Conservation (phyloP, 2,888 invertebrate species). For the Pyrocoelia pectoralis region DNA sequence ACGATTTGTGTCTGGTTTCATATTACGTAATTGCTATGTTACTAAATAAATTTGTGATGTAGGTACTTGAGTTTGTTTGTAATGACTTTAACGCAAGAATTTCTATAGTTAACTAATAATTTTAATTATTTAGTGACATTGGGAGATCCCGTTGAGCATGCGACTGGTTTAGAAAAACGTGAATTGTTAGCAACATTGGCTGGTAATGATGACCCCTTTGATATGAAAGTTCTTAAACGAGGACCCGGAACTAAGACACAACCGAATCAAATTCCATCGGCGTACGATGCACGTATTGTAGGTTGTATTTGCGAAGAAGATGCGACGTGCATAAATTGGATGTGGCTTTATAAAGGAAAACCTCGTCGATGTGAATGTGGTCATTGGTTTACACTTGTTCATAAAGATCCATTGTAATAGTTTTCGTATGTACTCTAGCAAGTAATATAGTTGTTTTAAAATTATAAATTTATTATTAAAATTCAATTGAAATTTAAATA, state of each 20-base stretch:
- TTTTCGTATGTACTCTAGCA: slow-evolving; percentile 34
- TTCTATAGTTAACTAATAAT: background rate
- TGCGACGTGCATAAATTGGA: slow-evolving; percentile 88
- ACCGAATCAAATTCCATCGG: slow-evolving; percentile 91
- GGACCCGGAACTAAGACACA: slow-evolving; percentile 80
- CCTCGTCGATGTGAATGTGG: slow-evolving; percentile 96
- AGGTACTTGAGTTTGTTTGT: background rate
- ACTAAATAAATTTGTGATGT: too few relatives aligned
- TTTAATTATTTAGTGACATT: slow-evolving; percentile 66
- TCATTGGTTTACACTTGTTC: slow-evolving; percentile 93
- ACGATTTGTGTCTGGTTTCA: background rate
- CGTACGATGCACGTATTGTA: slow-evolving; percentile 87
- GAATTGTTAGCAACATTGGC: slow-evolving; percentile 86
- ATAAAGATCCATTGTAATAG: slow-evolving; percentile 74
- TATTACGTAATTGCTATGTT: slow-evolving; percentile 11
- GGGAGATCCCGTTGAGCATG: slow-evolving; percentile 91
- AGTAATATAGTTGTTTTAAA: slow-evolving; percentile 50
- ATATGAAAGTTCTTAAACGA: slow-evolving; percentile 83
- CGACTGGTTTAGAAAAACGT: slow-evolving; percentile 91
- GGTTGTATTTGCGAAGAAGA: slow-evolving; percentile 98
- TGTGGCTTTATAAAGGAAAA: slow-evolving; percentile 92
- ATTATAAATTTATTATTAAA: slow-evolving; percentile 43
- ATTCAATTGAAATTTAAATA: background rate
- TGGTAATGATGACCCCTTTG: slow-evolving; percentile 89
- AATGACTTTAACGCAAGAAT: too few relatives aligned